Base-by-base conservation (phyloP, 2,888 invertebrate species). In the Graphium colonna region DNA sequence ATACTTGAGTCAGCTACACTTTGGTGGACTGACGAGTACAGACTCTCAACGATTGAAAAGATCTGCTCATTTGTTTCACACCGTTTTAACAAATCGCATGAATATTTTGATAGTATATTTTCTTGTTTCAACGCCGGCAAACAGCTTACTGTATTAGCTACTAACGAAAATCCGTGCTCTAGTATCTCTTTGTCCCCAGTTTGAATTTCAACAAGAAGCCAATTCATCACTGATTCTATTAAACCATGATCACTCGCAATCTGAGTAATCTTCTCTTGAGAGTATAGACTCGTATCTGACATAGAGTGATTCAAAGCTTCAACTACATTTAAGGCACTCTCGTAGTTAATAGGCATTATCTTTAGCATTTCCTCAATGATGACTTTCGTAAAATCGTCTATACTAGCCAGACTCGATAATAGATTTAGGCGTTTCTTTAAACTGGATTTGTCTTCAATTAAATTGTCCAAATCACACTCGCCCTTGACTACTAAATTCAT, bases 401-500 rank as follows among this genome's bases (percentile, higher is more conserved):
- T 79, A 57, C 86, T 81, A 0, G 88, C 88, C 51, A 92, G 71
- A 53, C 73, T 82, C 1, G 83, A 80, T 1, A 92, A 69, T 40
- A 90, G 69, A 57, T 85, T 82, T 33, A 92, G 70, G 8, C 86
- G 75, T 61, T 85, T 87, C 16, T 80, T 65, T 41, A 86, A 64
- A 1, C 67, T 71, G 0, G 57, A 49, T 64, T 78, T 78, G 36
- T 88, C 80, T 57, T 71, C 60, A 0, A 67, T 70, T 15, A 84
- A 56, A 57, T 80, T 74, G 0, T 78, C 74, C 28, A 88, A 64
- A 54, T 81, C 78, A 64, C 86, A 85, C 57, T 86, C 86, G 1
- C 87, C 82, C 71, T 81, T 80, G 1, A 93, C 79, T 3, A 91
- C 79, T 31, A 81, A 68, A 59, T 65, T 79, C 90, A 75, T 93